These are phyloP conservation scores for Microtus oregoni DNA, from an alignment of 2,113 vertebrate species.

Conservation along the genomic window DNA sequence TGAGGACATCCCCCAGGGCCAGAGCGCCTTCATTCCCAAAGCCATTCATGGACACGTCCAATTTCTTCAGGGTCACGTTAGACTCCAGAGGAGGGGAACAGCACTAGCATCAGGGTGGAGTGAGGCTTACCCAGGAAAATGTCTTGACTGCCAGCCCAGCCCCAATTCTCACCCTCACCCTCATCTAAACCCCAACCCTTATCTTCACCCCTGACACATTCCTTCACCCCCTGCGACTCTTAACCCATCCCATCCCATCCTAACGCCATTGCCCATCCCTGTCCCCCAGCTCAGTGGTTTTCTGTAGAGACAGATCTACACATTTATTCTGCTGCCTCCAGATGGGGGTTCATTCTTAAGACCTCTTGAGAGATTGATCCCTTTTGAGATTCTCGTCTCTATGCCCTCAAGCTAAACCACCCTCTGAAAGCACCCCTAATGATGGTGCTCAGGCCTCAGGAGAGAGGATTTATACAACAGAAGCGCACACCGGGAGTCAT, in stretches of 20 bases:
- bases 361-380: neutral
- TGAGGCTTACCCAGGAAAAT: neutral
- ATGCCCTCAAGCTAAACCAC: neutral
- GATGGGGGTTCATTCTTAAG: neutral
- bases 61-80: slow-evolving; percentile 89
- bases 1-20: slow-evolving; percentile 93
- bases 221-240: neutral
- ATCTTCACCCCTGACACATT: neutral
- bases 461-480: neutral
- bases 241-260: neutral
- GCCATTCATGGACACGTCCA: slow-evolving; percentile 93
- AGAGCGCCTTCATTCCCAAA: slow-evolving; percentile 94
- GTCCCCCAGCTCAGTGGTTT: neutral
- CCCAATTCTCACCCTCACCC: neutral
- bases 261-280: neutral
- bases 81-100: slow-evolving; percentile 83
- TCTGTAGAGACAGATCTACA: neutral
- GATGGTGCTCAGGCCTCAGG: neutral
- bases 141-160: neutral
- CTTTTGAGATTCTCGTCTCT: neutral
- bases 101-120: neutral
- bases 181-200: neutral
- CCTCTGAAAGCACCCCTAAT: neutral
- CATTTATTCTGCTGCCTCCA: neutral
- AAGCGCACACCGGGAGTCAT: neutral